These are phyloP conservation scores for Zosterops lateralis DNA, from an alignment of 2,113 vertebrate species.

Conservation along the genomic window DNA sequence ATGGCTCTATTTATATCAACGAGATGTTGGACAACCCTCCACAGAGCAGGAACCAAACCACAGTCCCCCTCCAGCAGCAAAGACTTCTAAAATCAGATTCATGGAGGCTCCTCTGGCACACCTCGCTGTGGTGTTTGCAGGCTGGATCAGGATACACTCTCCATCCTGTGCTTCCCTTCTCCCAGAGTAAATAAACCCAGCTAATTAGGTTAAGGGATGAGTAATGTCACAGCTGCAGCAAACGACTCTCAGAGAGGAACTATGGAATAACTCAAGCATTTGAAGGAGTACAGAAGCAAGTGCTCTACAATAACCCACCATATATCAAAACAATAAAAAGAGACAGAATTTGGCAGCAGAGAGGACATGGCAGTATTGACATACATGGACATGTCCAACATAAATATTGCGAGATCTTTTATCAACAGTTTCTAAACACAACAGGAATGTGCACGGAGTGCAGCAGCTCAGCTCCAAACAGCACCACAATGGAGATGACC, in stretches of 20 bases:
- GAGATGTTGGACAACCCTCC: neutral
- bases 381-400: conserved; percentile 37
- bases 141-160: neutral
- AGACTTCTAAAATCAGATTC: neutral
- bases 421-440: conserved; percentile 58
- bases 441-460: conserved; percentile 47
- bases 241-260: conserved; percentile 36
- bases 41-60: neutral
- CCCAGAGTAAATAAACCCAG: conserved; percentile 35
- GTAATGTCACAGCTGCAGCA: conserved; percentile 62
- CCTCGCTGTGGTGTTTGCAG: neutral
- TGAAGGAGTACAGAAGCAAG: conserved; percentile 66
- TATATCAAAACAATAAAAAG: conserved; percentile 57
- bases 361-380: conserved; percentile 39
- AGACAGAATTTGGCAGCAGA: conserved; percentile 38
- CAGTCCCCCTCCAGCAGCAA: neutral
- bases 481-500: neutral
- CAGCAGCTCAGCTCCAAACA: conserved; percentile 27
- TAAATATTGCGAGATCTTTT: conserved; percentile 53
- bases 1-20: neutral
- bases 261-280: conserved; percentile 51
- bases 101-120: neutral
- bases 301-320: conserved; percentile 47
- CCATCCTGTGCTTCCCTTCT: neutral
- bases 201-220: conserved; percentile 65